Base-by-base conservation (phyloP, 2,888 invertebrate species). In the Salpingus planirostris region DNA sequence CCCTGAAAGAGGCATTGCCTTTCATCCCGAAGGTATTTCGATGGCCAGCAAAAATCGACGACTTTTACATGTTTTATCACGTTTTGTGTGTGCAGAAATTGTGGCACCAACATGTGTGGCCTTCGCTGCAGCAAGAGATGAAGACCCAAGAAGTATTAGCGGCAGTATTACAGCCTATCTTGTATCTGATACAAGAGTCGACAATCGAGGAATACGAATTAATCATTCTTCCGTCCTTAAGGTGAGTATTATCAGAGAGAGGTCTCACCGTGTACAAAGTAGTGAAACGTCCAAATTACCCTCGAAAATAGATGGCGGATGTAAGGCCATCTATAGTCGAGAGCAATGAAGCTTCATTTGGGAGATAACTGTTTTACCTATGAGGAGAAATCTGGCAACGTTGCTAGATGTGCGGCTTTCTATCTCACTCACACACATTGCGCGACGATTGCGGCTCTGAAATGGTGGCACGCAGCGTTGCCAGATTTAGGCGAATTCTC, bases 81-180 rank as follows among this genome's bases (percentile, higher is more conserved):
- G n/a, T n/a, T n/a, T n/a, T n/a, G n/a, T n/a, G n/a, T n/a, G 66
- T 70, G 29, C 73, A 96, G 95, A 95, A 93, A 85, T 70, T 95
- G 29, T 86, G 92, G 76, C 93, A 90, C 73, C 88, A 88, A 62
- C 89, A 89, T 62, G 81, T 95, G 27, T 91, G 93, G 85, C 91
- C 92, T 18, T 80, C 81, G 48, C 69, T 96, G 39, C 81, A 85
- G 56, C 75, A 80, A 46, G 93, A 95, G 64, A 78, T 92, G 66
- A 76, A 78, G 53, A 78, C 81, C 13, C 80, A 84, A 40, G 92
- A 93, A 57, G 87, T 90, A 11, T 69, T 93, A 42, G 85, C 89
- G 0, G 80, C 89, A 0, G 89, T 86, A 5, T 67, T 92, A 24
- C 81, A 85, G 50, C 86, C 92, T 2, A 80, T 90, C 40, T 71